A percentile compares a stretch with the other conserved stretches of the same genome.
Evolutionary conservation across 2,888 invertebrate genomes (phyloP).

Genomic region (Euproctis similis): DNA sequence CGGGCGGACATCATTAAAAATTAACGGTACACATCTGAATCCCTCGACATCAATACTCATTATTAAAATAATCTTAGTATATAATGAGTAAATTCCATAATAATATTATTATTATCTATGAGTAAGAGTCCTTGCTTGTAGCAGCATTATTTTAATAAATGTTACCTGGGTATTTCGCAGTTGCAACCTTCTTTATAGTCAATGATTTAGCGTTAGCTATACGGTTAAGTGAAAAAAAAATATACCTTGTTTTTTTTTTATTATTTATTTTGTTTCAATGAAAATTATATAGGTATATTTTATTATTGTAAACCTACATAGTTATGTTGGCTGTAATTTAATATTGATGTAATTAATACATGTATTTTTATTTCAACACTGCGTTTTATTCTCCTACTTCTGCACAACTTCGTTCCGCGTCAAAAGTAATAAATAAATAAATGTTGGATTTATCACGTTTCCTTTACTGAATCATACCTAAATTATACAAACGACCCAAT

Average conservation of each 20-base stretch:
- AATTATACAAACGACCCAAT: no score
- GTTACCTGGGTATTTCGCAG: conserved; percentile 65
- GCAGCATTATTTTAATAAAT: conserved; percentile 60
- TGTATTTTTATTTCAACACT: conserved; percentile 73
- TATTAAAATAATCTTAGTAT: conserved; percentile 63
- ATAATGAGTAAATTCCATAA: conserved; percentile 73
- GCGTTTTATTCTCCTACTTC: conserved; percentile 44
- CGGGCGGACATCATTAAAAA: no score
- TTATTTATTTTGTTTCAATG: conserved; percentile 74
- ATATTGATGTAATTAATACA: conserved; percentile 77
- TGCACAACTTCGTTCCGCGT: no score
- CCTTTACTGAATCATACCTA: no score
- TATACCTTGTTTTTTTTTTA: conserved; percentile 74
- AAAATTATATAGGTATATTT: conserved; percentile 75
- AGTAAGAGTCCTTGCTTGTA: conserved; percentile 72
- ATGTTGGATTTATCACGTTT: no score
- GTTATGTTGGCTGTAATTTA: conserved; percentile 76
- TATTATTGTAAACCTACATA: conserved; percentile 75
- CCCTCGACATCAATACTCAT: conserved; percentile 50
- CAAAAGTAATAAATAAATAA: no score
- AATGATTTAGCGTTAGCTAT: conserved; percentile 66
- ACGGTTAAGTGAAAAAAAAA: conserved; percentile 65
- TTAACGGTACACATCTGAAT: conserved; percentile 31
- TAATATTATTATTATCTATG: conserved; percentile 64
- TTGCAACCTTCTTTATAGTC: conserved; percentile 64